Percentiles rank a stretch among this genome's conserved stretches.
Conservation (phyloP, 1,140 invertebrate species). For the Metaphire vulgaris region DNA sequence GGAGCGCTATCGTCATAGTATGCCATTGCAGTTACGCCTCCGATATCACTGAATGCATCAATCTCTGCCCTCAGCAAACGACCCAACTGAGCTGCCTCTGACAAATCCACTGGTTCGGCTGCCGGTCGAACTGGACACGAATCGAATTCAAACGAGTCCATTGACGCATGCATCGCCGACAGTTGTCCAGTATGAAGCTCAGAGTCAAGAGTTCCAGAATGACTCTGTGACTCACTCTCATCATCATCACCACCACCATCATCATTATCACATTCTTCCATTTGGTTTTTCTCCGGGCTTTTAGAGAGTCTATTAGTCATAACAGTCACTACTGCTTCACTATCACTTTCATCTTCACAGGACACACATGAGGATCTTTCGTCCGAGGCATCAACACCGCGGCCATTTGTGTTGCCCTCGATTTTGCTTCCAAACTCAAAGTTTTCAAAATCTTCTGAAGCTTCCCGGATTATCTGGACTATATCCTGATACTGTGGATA, state of each 20-base stretch:
- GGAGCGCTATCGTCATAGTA: neutral
- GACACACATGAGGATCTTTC: too few relatives aligned
- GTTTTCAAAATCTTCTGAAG: conserved; percentile 63
- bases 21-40: conserved; percentile 39
- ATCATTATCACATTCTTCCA: conserved; percentile 62
- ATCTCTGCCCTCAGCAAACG: conserved; percentile 35
- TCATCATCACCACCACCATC: conserved; percentile 34
- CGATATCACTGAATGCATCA: conserved; percentile 52
- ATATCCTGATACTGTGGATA: conserved; percentile 28
- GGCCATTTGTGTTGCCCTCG: too few relatives aligned
- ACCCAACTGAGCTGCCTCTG: conserved; percentile 31
- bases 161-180: conserved; percentile 20
- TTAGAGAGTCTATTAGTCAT: conserved; percentile 51
- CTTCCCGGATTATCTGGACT: conserved; percentile 31
- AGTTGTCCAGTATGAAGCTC: conserved; percentile 41
- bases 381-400: conserved; percentile 58
- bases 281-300: too few relatives aligned
- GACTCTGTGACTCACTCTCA: conserved; percentile 53
- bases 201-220: conserved; percentile 51
- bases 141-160: conserved; percentile 30
- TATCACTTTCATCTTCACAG: conserved; percentile 65
- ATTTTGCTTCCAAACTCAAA: conserved; percentile 57
- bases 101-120: conserved; percentile 17
- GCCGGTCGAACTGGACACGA: conserved; percentile 16
- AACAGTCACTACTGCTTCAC: conserved; percentile 34